Conservation (phyloP, 2,797 vertebrate genomes). For the Manis crassicaudata region DNA sequence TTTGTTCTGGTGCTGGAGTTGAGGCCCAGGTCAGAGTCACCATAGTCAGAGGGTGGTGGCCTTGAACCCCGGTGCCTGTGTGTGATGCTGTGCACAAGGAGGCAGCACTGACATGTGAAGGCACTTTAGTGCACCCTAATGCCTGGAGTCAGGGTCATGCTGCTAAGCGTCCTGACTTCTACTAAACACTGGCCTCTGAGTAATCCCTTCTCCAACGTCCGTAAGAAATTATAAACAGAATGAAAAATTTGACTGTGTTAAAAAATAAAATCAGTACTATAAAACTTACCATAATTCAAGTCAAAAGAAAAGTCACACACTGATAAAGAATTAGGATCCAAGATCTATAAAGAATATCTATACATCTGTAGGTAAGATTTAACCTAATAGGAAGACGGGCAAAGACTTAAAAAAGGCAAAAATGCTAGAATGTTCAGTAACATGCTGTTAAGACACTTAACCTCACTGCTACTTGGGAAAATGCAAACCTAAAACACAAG, state of each 20-base stretch:
- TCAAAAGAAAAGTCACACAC: not conserved
- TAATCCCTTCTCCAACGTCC: not conserved
- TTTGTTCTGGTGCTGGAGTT: not conserved
- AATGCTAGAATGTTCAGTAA: not conserved
- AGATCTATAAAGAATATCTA: not conserved
- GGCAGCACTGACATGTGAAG: rapidly evolving
- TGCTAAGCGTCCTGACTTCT: not conserved
- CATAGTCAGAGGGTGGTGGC: not conserved
- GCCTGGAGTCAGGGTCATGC: not conserved
- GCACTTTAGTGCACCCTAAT: too few species aligned
- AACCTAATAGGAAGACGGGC: not conserved
- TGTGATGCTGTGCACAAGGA: not conserved
- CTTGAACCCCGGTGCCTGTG: not conserved
- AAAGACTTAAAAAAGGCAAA: not conserved
- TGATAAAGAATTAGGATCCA: not conserved
- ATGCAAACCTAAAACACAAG: not conserved
- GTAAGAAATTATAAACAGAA: not conserved
- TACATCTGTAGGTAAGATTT: not conserved
- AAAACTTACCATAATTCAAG: not conserved
- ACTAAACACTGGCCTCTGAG: not conserved
- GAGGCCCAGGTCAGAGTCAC: not conserved
- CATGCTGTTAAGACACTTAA: not conserved
- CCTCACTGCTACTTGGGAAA: not conserved
- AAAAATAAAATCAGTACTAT: not conserved
- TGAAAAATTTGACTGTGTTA: not conserved